Percentiles rank a stretch among this genome's conserved stretches.
Evolutionary conservation across 2,797 vertebrate species (phyloP).

Genomic region (Artibeus lituratus): DNA sequence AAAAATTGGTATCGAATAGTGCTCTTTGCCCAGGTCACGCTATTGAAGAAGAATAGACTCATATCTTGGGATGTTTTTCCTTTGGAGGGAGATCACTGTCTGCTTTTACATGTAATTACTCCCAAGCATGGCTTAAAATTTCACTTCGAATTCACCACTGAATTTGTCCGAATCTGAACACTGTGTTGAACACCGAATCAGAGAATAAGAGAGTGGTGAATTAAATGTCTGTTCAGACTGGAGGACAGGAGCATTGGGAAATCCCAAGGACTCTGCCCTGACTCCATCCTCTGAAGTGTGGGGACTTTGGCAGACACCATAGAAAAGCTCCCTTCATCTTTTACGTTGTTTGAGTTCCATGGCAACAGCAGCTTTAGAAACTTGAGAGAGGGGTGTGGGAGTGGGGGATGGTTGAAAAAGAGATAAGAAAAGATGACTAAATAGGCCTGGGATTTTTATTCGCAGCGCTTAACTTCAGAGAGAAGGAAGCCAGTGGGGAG

Average conservation of each 20-base stretch:
- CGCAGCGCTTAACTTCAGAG: slow-evolving; percentile 33
- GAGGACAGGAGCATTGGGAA: neutral
- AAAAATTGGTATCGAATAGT: neutral
- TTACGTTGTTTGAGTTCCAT: slow-evolving; percentile 6
- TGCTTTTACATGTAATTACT: neutral
- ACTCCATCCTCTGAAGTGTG: neutral
- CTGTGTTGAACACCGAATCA: neutral
- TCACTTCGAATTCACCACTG: neutral
- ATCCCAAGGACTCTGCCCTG: neutral
- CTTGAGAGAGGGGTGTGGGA: neutral
- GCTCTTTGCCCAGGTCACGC: neutral
- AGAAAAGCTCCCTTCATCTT: slow-evolving; percentile 18
- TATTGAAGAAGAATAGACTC: neutral
- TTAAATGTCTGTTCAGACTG: neutral
- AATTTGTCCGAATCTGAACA: neutral
- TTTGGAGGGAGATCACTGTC: neutral
- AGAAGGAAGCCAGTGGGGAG: slow-evolving; percentile 59
- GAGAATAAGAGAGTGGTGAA: neutral
- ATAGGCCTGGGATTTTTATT: slow-evolving; percentile 68
- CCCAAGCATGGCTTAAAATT: neutral
- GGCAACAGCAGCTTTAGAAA: slow-evolving; percentile 45
- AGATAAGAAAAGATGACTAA: slow-evolving; percentile 68
- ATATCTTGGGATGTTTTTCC: neutral
- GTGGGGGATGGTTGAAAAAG: neutral
- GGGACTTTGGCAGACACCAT: neutral